These are phyloP conservation scores for Pardalotus punctatus DNA, from an alignment of 2,113 vertebrate genomes.

Conservation along the genomic window DNA sequence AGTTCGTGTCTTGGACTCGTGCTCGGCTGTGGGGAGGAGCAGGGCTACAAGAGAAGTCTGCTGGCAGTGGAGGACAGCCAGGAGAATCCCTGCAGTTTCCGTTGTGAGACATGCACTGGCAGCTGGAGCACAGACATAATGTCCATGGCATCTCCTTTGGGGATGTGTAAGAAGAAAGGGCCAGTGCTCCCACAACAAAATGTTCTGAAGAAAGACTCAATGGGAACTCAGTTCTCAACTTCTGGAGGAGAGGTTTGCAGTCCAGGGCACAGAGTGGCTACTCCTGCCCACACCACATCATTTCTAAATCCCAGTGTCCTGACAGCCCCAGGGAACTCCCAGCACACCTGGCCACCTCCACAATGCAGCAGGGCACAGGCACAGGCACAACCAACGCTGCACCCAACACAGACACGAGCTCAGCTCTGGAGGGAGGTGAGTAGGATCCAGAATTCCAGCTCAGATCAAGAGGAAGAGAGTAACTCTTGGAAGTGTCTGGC, in stretches of 20 bases:
- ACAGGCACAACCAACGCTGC: no score
- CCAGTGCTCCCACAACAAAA: not conserved
- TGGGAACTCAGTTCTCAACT: not conserved
- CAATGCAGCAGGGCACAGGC: accelerated
- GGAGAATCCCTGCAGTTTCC: not conserved
- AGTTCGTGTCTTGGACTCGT: accelerated
- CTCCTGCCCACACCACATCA: not conserved
- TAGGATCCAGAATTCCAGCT: not conserved
- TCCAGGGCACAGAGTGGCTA: not conserved
- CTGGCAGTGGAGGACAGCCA: not conserved
- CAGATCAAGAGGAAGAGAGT: not conserved
- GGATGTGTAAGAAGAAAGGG: not conserved
- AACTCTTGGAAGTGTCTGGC: not conserved
- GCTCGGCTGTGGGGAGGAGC: not conserved
- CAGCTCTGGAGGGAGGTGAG: not conserved
- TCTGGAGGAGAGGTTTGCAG: not conserved
- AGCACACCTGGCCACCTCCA: not conserved
- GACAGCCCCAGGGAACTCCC: not conserved
- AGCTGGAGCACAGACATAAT: not conserved
- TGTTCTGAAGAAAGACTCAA: not conserved
- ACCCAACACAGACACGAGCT: accelerated
- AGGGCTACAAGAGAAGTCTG: accelerated
- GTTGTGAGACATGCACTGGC: not conserved
- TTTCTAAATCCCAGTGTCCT: not conserved
- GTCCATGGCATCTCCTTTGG: not conserved